Base-by-base conservation (phyloP, 2,797 vertebrate genomes). In the Fistularia commersonii region DNA sequence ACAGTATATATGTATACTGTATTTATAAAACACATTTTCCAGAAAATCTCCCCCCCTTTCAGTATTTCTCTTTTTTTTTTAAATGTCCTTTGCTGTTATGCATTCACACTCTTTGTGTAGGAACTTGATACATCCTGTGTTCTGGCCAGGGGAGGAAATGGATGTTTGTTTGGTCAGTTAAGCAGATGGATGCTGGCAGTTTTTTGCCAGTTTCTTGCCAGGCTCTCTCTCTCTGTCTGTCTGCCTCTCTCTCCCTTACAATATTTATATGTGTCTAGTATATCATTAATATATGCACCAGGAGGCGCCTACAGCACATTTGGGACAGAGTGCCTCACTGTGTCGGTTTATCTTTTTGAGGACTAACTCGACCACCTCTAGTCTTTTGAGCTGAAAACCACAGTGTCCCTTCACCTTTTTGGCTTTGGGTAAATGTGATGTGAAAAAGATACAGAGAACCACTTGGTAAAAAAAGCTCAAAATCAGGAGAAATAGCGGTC, bases 311-410 rank as follows among this genome's bases (percentile, higher is more conserved):
- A 66, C 33, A 31, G 64, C 41, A 64, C 69, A 12, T 53, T 52
- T 45, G 15, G 37, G 82, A 88, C 81, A 90, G 77, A 85, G 57
- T 41, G 47, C 44, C 60, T 80, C 74, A 83, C 79, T 89, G 64
- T 80, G 58, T 41, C 42, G 52, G 63, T 55, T 72, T 81, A 80
- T 57, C 58, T 63, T 61, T 51, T 46, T 54, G 36, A 23, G 32
- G 52, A 8, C 59, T 64, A 68, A 69, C 50, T 32, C 62, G 50
- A 67, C 65, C 50, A 51, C 61, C 63, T 66, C 41, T 12, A 32
- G 11, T 11, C 13, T 11, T 4, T 41, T 41, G 39, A 8, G 11
- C 39, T 11, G 8, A 1, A 41, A 8, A 41, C 10, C 11, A 41
- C 23, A 23, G 23, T 23, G 23, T 23, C 23, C 23, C 2, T 23